These are phyloP conservation scores for Oreocharis arfaki DNA, from an alignment of 2,113 vertebrate species.

Conservation along the genomic window DNA sequence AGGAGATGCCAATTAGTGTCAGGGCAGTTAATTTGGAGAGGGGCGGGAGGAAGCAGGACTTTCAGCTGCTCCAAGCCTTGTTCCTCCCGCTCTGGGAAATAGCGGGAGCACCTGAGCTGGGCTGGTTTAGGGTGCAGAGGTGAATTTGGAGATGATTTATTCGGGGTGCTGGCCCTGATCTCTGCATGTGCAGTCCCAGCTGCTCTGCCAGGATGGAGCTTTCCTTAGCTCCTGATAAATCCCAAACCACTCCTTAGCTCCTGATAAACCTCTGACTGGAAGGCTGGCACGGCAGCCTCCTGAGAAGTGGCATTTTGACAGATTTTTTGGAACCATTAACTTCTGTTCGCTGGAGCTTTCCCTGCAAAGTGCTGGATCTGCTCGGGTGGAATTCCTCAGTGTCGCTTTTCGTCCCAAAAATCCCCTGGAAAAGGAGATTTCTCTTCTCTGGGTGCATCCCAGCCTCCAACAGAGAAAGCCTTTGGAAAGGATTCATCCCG, in stretches of 20 bases:
- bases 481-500: background rate
- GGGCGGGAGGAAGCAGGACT: background rate
- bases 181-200: background rate
- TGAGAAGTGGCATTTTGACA: background rate
- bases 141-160: background rate
- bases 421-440: background rate
- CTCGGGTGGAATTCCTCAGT: background rate
- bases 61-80: background rate
- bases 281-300: too few species aligned
- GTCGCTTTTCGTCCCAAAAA: background rate
- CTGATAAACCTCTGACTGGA: too few species aligned
- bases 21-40: background rate
- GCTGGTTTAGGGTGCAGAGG: background rate
- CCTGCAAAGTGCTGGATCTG: background rate
- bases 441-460: background rate
- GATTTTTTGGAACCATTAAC: background rate
- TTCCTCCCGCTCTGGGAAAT: background rate
- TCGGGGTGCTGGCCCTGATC: background rate
- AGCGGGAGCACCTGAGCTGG: fast-evolving
- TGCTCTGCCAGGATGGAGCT: background rate
- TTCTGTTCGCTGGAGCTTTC: background rate
- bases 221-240: background rate
- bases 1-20: background rate
- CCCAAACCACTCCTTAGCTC: too few species aligned
- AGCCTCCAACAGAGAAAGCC: background rate